Evolutionary conservation across 2,797 vertebrate genomes (phyloP).

Genomic region (Phoebastria nigripes): DNA sequence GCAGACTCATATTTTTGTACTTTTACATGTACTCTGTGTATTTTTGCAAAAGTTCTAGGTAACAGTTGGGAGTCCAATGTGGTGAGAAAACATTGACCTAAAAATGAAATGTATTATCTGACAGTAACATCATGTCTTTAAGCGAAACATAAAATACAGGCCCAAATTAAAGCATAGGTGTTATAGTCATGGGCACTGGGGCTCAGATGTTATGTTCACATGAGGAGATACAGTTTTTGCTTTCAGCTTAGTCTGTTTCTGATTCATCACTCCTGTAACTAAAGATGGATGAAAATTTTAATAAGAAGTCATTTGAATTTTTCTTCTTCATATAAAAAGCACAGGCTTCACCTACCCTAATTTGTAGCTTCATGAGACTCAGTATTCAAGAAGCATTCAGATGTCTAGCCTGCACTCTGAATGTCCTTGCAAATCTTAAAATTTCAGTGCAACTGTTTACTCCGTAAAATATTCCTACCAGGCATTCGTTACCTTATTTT

Average conservation of each 20-base stretch:
- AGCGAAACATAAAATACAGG: not conserved
- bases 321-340: not conserved
- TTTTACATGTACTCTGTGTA: not conserved
- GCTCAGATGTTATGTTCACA: not conserved
- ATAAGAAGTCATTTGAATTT: not conserved
- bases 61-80: not conserved
- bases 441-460: not conserved
- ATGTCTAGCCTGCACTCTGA: not conserved
- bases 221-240: not conserved
- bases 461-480: not conserved
- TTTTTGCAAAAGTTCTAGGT: slow-evolving; percentile 5
- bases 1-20: not conserved
- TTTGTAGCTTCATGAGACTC: not conserved
- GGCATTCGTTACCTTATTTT: not conserved
- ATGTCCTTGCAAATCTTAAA: not conserved
- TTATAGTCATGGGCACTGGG: not conserved
- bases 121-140: not conserved
- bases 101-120: not conserved
- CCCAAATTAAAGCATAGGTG: not conserved
- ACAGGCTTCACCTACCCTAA: not conserved
- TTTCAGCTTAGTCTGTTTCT: not conserved
- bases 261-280: not conserved
- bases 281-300: not conserved
- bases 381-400: not conserved
- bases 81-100: not conserved